Percentiles rank a stretch among this genome's conserved stretches.
Conservation (phyloP, 2,888 invertebrate genomes). For the Resseliella maxima region DNA sequence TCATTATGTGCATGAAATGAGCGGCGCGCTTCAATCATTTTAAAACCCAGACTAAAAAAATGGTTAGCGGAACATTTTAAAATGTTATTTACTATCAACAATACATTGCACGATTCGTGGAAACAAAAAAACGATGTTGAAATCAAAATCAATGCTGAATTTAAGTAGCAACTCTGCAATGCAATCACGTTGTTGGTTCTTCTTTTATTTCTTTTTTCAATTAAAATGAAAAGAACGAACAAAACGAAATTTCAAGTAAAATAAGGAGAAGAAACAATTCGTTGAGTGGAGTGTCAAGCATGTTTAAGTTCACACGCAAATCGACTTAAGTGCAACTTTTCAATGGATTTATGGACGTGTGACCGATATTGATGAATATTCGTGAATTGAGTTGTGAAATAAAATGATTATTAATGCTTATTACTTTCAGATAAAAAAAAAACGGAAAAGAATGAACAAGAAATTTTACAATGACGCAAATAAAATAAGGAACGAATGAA, state of each 20-base stretch:
- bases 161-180: too few species aligned
- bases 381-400: conserved; percentile 48
- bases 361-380: not conserved
- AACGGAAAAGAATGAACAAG: not conserved
- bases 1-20: too few species aligned
- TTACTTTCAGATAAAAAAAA: not conserved
- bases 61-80: too few species aligned
- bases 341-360: conserved; percentile 26
- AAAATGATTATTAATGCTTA: conserved; percentile 16
- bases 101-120: too few species aligned
- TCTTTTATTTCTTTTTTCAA: too few species aligned
- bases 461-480: not conserved
- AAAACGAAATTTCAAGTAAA: not conserved
- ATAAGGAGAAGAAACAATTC: not conserved
- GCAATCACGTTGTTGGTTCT: too few species aligned
- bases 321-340: conserved; percentile 21
- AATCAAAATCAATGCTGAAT: too few species aligned
- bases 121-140: too few species aligned
- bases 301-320: conserved; percentile 34
- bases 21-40: too few species aligned
- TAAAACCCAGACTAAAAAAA: too few species aligned
- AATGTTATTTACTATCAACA: too few species aligned
- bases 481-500: not conserved
- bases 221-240: not conserved
- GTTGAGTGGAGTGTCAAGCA: not conserved